Conservation (phyloP, 2,113 vertebrate genomes). For the Micronisus gabar region DNA sequence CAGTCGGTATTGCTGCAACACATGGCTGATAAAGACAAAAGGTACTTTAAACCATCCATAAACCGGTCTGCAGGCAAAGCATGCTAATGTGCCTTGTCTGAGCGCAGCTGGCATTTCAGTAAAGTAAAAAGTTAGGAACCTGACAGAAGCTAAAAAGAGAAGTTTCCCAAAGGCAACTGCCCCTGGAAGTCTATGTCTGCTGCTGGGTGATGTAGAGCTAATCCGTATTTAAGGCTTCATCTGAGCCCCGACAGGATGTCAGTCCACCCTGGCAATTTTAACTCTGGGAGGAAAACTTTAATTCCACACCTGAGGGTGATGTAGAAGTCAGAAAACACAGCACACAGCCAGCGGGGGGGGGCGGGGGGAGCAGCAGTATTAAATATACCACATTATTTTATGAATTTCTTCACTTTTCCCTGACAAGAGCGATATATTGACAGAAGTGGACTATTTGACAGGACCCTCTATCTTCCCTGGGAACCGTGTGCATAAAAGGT, state of each 20-base stretch:
- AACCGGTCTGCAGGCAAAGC: background rate
- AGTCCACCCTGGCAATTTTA: background rate
- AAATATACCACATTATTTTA: background rate
- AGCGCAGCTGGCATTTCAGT: background rate
- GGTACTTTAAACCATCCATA: background rate
- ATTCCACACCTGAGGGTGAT: background rate
- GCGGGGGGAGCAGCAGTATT: background rate
- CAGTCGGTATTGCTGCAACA: background rate
- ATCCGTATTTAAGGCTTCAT: background rate
- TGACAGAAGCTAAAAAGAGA: background rate
- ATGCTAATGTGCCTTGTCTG: background rate
- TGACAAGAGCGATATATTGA: background rate
- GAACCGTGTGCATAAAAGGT: background rate
- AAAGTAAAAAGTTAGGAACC: background rate
- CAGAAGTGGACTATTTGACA: background rate
- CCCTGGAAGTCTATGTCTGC: background rate
- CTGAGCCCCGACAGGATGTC: background rate
- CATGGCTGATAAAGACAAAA: background rate
- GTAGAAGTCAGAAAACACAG: background rate
- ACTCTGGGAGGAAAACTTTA: background rate
- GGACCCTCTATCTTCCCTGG: background rate
- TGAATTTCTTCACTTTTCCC: background rate
- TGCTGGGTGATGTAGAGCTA: background rate
- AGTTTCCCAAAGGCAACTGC: background rate
- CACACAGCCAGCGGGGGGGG: too few species aligned